Conservation (phyloP, 2,113 vertebrate genomes). For the Plotosus lineatus region DNA sequence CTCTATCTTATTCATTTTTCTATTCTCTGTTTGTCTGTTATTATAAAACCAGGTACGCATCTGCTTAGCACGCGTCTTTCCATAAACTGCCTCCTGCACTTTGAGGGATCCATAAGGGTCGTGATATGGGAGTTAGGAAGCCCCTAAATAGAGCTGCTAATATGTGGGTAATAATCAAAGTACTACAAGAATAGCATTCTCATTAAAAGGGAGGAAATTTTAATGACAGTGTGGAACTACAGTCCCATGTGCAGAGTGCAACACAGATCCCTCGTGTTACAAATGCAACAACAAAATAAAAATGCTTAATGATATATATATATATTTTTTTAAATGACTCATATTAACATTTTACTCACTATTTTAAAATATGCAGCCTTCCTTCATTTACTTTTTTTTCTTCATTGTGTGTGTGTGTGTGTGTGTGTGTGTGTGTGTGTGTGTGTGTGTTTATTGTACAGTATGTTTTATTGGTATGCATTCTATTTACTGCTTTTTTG, state of each 20-base stretch:
- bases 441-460: too few species aligned
- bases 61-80: constrained; percentile 4
- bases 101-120: constrained; percentile 8
- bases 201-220: neutral
- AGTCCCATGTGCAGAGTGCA: constrained; percentile 13
- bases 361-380: too few species aligned
- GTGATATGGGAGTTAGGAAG: neutral
- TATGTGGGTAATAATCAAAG: constrained; percentile 36
- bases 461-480: too few species aligned
- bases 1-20: neutral
- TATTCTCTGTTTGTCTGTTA: neutral
- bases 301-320: constrained; percentile 48
- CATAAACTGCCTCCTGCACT: constrained; percentile 7
- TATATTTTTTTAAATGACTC: too few species aligned
- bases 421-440: too few species aligned
- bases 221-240: neutral
- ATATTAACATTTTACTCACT: neutral
- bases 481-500: too few species aligned
- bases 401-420: too few species aligned
- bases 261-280: constrained; percentile 49
- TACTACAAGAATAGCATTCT: constrained; percentile 4
- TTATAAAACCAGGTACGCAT: neutral
- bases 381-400: too few species aligned
- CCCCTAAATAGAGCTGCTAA: constrained; percentile 12
- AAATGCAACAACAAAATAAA: constrained; percentile 44